Base-by-base conservation (phyloP, 92 coral and sea anemone species). In the Zoanthus gigantus region DNA sequence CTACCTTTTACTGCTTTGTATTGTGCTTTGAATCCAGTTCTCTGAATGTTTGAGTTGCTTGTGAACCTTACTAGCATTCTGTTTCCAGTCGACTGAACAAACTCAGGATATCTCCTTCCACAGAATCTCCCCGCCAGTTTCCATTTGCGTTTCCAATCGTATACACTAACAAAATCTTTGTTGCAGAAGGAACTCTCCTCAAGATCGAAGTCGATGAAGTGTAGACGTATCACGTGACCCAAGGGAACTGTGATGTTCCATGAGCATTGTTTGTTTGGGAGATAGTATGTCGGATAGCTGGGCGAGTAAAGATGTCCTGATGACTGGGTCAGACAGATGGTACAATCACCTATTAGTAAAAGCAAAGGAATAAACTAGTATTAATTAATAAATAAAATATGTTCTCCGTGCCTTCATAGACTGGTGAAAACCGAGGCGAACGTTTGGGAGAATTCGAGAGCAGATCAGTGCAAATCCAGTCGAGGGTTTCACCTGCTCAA, bases 101-200 rank as follows among this genome's bases (percentile, higher is more conserved):
- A 94, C 67, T 69, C 77, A 32, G 98, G 98, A 80, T 88, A 88
- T 56, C 95, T 67, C 8, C 81, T 83, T 12, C 98, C 98, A 68
- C 98, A 94, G 34, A 90, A 94, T 87, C 88, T 89, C 4, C 98
- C 98, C 32, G 86, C 48, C 10, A 47, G 5, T n/a, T 30, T 76
- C 56, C 81, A 37, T 9, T 44, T 83, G 34, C 8, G 69, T 4
- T 48, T 48, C 83, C 89, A 86, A 47, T 87, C 90, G 11, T 83
- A 93, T 1, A 93, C 84, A 15, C 83, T 71, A 29, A 94, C 89
- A 78, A 75, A 91, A 53, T 94, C 98, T 11, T 83, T 92, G 0
- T 31, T 66, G 23, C 98, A 94, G 15, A 78, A 57, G 3, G 93
- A 92, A 37, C 92, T 92, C 13, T 94, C 95, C 69, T 94, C 94